phyloP scores from a whole-genome alignment of 92 coral and sea anemone genomes.

The Pocillopora grandis region DNA sequence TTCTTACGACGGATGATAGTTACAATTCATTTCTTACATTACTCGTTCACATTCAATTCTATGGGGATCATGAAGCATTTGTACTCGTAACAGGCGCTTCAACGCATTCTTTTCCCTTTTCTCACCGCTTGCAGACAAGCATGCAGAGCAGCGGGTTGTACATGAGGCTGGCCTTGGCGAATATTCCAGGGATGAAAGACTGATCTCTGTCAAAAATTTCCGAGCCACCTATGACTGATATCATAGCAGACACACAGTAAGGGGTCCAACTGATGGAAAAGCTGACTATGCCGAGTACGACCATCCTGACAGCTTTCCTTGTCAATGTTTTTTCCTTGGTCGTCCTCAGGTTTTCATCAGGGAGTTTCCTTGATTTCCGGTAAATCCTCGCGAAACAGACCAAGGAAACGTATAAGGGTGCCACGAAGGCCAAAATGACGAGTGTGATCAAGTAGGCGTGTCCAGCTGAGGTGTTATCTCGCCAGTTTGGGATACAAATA shows the following conservation, averaged over 20 bases:
- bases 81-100: no score
- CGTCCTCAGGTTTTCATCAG: conserved; percentile 10
- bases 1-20: no score
- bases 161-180: conserved; percentile 67
- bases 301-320: conserved; percentile 39
- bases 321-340: conserved; percentile 37
- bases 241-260: conserved; percentile 44
- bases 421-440: conserved; percentile 41
- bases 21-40: no score
- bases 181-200: conserved; percentile 45
- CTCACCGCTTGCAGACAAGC: conserved; percentile 67
- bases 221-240: conserved; percentile 40
- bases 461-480: conserved; percentile 30
- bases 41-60: no score
- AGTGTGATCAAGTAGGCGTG: conserved; percentile 41
- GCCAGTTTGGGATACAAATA: conserved; percentile 72
- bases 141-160: conserved; percentile 65
- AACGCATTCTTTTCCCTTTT: no score
- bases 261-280: conserved; percentile 66
- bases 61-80: no score
- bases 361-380: not conserved
- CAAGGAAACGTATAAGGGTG: conserved; percentile 48
- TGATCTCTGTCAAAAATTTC: conserved; percentile 27
- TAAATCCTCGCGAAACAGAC: conserved; percentile 45
- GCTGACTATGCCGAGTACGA: conserved; percentile 28